Base-by-base conservation (phyloP, 2,797 vertebrate species). In the Silurus aristotelis region DNA sequence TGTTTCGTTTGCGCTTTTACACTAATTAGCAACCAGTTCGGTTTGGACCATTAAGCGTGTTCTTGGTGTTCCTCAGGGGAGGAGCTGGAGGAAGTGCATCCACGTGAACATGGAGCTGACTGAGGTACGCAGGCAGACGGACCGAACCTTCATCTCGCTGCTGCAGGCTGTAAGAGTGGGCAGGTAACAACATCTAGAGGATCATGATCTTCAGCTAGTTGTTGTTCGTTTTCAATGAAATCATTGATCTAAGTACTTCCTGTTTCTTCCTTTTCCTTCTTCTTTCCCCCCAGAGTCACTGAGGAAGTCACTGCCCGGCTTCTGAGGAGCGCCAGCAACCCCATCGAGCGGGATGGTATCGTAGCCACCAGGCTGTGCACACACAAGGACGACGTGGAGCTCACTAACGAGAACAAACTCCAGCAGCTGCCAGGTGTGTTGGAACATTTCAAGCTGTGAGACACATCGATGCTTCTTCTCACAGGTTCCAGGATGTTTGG, bases 311-410 rank as follows among this genome's bases (percentile, higher is more conserved):
- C 96, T 0, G 88, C 89, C 5, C 94, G 94, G 90, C 93, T 99
- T 86, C 91, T 92, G 88, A 91, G 92, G 84, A 99, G 97, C 0
- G 92, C 96, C 80, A 89, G 93, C 85, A 96, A 97, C 88, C 93
- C 88, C 70, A 96, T 99, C 2, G 97, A 97, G 90, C 93, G 87
- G 80, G 96, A 99, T 9, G 98, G 97, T 60, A 98, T 99, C 87
- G 91, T 99, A 87, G 98, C 98, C 20, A 99, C 98, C 0, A 94
- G 96, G 84, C 95, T 99, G 60, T 99, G 98, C 91, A 99, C 98
- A 0, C 98, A 99, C 92, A 99, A 97, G 91, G 96, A 98, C 60
- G 98, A 99, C 0, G 98, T 99, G 84, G 97, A 97, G 88, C 91
- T 97, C 78, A 99, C 97, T 10, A 99, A 99, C 0, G 93, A 97